phyloP scores from a whole-genome alignment of 2,113 vertebrate genomes.

The Corythornis vintsioides region DNA sequence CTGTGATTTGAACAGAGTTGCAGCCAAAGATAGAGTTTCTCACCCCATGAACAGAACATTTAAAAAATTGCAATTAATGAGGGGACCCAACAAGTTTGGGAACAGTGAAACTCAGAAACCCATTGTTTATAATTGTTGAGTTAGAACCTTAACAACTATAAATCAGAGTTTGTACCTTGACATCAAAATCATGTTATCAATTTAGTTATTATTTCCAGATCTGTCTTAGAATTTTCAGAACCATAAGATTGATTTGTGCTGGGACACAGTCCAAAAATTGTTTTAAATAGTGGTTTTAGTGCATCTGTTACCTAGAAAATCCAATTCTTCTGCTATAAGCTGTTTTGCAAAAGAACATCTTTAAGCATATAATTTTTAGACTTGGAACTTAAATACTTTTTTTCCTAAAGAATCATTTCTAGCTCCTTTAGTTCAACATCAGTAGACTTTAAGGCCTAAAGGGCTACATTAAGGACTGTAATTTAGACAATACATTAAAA shows the following conservation, averaged over 20 bases:
- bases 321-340: background rate
- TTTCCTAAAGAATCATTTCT: background rate
- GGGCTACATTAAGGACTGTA: background rate
- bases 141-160: background rate
- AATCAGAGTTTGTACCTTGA: background rate
- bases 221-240: slow-evolving; percentile 20
- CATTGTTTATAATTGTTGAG: background rate
- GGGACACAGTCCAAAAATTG: slow-evolving; percentile 46
- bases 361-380: background rate
- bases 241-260: slow-evolving; percentile 45
- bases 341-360: slow-evolving; percentile 1
- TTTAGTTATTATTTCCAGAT: slow-evolving; percentile 52
- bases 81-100: background rate
- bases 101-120: background rate
- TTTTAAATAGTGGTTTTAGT: slow-evolving; percentile 13
- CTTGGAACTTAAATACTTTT: background rate
- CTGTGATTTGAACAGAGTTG: slow-evolving; percentile 54
- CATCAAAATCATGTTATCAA: background rate
- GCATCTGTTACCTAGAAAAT: slow-evolving; percentile 52
- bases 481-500: background rate
- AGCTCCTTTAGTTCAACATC: background rate
- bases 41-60: slow-evolving; percentile 28
- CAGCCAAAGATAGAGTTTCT: slow-evolving; percentile 65
- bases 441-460: background rate
- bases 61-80: slow-evolving; percentile 40